Percentiles rank a stretch among this genome's conserved stretches.
These are phyloP conservation scores for Agapornis canus DNA, from an alignment of 2,797 vertebrate species.

Conservation along the genomic window DNA sequence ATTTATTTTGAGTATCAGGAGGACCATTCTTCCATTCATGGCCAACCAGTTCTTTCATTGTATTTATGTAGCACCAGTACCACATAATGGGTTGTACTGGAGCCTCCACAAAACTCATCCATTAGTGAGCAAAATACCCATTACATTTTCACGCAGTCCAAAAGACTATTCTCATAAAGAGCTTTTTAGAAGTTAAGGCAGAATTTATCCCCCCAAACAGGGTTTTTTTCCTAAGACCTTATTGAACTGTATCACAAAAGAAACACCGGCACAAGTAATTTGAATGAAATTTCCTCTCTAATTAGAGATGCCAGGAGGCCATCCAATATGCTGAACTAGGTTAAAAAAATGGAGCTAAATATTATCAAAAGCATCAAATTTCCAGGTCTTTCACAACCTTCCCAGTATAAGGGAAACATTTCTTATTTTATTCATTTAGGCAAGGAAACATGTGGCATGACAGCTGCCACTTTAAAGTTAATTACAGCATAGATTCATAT, in stretches of 20 bases:
- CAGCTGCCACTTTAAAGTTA: slow-evolving; percentile 48
- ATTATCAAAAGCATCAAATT: slow-evolving; percentile 14
- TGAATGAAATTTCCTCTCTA: slow-evolving; percentile 26
- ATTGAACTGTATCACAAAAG: not conserved
- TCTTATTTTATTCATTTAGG: not conserved
- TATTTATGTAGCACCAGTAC: not conserved
- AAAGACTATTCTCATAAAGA: not conserved
- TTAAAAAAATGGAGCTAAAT: not conserved
- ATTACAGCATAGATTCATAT: slow-evolving; percentile 7
- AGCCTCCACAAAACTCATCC: not conserved
- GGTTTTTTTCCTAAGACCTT: not conserved
- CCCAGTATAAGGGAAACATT: not conserved
- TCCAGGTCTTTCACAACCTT: not conserved
- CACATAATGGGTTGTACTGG: not conserved
- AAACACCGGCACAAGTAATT: slow-evolving; percentile 9
- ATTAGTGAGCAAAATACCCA: not conserved
- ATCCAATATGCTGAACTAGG: not conserved
- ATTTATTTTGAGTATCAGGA: not conserved
- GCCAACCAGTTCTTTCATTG: not conserved
- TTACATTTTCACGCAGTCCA: not conserved
- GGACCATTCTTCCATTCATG: not conserved
- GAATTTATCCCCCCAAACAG: not conserved
- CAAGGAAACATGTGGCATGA: not conserved
- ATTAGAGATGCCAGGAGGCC: not conserved
- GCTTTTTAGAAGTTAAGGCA: not conserved